Conservation (phyloP, 1,140 invertebrate species). For the Brachionus sp. region DNA sequence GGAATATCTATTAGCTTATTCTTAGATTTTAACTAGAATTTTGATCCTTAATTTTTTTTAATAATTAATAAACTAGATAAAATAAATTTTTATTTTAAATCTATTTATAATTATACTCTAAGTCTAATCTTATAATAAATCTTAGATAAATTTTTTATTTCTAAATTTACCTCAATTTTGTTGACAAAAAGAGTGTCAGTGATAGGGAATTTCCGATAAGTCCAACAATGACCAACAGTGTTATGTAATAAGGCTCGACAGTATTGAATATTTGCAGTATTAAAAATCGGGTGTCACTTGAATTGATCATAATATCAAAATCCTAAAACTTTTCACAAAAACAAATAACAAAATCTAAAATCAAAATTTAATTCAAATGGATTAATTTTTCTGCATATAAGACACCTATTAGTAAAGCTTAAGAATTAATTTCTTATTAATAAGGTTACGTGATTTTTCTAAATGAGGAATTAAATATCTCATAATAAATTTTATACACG, state of each 20-base stretch:
- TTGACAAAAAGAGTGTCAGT: neutral
- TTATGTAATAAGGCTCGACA: conserved; percentile 2
- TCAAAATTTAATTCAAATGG: neutral
- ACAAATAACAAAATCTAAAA: neutral
- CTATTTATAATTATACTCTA: too few relatives aligned
- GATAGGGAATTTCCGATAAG: neutral
- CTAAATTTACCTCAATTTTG: neutral
- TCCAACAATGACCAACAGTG: neutral
- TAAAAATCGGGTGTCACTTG: neutral
- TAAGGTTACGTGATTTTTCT: neutral
- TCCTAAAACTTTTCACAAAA: neutral
- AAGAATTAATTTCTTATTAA: neutral
- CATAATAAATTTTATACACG: neutral
- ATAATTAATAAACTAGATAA: too few relatives aligned
- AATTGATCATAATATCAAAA: neutral
- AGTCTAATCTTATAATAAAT: too few relatives aligned
- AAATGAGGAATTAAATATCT: neutral
- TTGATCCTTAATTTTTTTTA: too few relatives aligned
- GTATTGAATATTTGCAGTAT: neutral
- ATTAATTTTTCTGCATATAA: neutral
- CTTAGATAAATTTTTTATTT: too few relatives aligned
- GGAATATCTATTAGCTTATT: too few relatives aligned
- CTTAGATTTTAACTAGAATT: too few relatives aligned
- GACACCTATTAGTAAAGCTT: neutral
- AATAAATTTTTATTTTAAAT: too few relatives aligned